Evolutionary conservation across 1,140 invertebrate genomes (phyloP), one percentile per base, ranked within the genome.

Genomic region (Cyclargus thomasi): DNA sequence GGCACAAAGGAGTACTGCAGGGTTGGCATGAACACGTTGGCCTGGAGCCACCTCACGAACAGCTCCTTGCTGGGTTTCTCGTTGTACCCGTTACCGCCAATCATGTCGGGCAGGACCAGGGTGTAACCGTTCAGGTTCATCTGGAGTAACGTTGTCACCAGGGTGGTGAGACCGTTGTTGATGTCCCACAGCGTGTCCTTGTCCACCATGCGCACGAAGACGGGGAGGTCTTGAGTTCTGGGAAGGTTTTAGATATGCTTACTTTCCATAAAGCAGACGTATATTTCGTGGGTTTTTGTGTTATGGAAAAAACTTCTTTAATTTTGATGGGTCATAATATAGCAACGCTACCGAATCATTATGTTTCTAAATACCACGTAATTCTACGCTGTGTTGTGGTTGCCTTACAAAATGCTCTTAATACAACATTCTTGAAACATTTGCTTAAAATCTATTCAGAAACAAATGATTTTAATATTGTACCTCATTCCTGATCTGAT

Each of bases 171-270:
- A 5, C 97, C 97, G 81, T 97, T 96, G 67, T 95, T 92, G 79
- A 93, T 93, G 23, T 92, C 93, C 96, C 97, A 98, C 22, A 86
- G 91, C 0, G 96, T 95, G 79, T 96, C 94, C 75, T 95, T 97
- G 85, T 98, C 97, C 1, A 98, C 92, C 94, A 98, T 97, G 29
- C 97, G 93, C 1, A 97, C 92, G 85, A 97, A 97, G 21, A 97
- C 92, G 2, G 95, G 94, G 17, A 94, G 80, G 47, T 95, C 86
- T 87, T 98, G 97, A 0, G 94, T 95, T 65, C 92, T 91, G 82
- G 81, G 91, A 68, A 36, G 35, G 36, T 11, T 4, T 6, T 6
- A 53, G n/a, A 55, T 35, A 29, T 11, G n/a, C n/a, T n/a, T n/a
- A n/a, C n/a, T n/a, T n/a, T n/a, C n/a, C n/a, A n/a, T n/a, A n/a